Evolutionary conservation across 2,113 vertebrate genomes (phyloP).

Genomic region (Gasterosteus aculeatus): DNA sequence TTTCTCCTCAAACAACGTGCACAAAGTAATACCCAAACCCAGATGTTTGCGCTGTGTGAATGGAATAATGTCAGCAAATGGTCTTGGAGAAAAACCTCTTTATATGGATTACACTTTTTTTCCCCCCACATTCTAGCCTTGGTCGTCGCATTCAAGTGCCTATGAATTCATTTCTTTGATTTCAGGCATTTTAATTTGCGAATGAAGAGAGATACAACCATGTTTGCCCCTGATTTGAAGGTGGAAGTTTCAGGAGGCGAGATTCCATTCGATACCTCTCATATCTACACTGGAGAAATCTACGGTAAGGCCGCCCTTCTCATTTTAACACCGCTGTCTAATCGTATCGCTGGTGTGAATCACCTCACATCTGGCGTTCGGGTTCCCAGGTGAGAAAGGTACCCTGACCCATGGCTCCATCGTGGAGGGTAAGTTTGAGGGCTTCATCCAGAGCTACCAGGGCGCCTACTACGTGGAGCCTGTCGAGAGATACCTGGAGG

Average conservation of each 20-base stretch:
- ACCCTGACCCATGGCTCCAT: slow-evolving; percentile 93
- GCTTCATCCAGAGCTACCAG: slow-evolving; percentile 92
- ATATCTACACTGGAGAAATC: slow-evolving; percentile 97
- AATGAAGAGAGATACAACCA: slow-evolving; percentile 93
- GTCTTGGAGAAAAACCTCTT: slow-evolving; percentile 5
- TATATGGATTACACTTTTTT: neutral
- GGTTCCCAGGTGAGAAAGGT: slow-evolving; percentile 90
- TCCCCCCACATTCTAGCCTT: neutral
- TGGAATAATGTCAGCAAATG: slow-evolving; percentile 15
- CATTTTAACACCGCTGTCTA: neutral
- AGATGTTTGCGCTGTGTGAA: slow-evolving; percentile 7
- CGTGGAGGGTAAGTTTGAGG: slow-evolving; percentile 94
- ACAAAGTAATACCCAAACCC: slow-evolving; percentile 12
- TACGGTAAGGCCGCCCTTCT: slow-evolving; percentile 83
- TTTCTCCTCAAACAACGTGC: slow-evolving; percentile 9
- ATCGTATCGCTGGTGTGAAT: neutral
- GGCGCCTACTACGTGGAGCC: slow-evolving; percentile 97
- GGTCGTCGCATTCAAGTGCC: neutral
- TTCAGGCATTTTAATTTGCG: slow-evolving; percentile 94
- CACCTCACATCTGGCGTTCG: slow-evolving; percentile 21
- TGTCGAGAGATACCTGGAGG: slow-evolving; percentile 91
- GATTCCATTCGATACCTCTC: slow-evolving; percentile 92
- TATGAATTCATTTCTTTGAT: slow-evolving; percentile 44
- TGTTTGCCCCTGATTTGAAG: slow-evolving; percentile 94
- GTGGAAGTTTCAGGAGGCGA: slow-evolving; percentile 90